These are phyloP conservation scores for Diabrotica balteata DNA, from an alignment of 2,888 invertebrate genomes.

Conservation along the genomic window DNA sequence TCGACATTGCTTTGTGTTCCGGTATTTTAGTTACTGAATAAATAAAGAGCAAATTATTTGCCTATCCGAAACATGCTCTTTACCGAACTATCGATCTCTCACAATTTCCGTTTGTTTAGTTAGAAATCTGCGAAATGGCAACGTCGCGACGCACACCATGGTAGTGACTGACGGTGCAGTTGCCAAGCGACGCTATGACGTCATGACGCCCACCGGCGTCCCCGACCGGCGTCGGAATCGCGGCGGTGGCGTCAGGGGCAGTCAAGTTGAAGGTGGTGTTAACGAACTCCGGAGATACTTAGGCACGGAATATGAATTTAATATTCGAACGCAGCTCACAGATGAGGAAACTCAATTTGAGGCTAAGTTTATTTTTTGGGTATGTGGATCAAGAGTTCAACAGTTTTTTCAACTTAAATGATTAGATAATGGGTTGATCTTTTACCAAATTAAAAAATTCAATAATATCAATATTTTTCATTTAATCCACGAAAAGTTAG, in stretches of 20 bases:
- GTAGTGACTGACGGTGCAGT: slow-evolving; percentile 35
- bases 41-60: too few relatives aligned
- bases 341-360: slow-evolving; percentile 3
- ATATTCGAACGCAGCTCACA: slow-evolving; percentile 4
- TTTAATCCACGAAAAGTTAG: too few relatives aligned
- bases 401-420: background rate
- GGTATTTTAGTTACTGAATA: too few relatives aligned
- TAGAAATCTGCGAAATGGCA: too few relatives aligned
- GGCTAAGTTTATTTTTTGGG: slow-evolving; percentile 7
- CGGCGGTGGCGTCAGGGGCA: slow-evolving; percentile 51
- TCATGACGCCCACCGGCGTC: slow-evolving; percentile 51
- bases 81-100: too few relatives aligned
- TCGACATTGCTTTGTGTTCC: too few relatives aligned
- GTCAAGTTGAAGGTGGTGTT: slow-evolving; percentile 59
- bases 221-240: slow-evolving; percentile 42
- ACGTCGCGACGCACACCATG: background rate
- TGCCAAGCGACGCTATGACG: slow-evolving; percentile 52
- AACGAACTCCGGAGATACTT: slow-evolving; percentile 49
- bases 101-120: too few relatives aligned
- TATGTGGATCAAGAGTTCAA: slow-evolving; percentile 11
- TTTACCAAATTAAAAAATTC: too few relatives aligned
- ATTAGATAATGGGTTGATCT: too few relatives aligned
- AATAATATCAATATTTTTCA: too few relatives aligned
- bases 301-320: slow-evolving; percentile 22
- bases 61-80: too few relatives aligned